A percentile compares a stretch with the other conserved stretches of the same genome.
Evolutionary conservation across 2,797 vertebrate genomes (phyloP).

Genomic region (Syngnathus rostellatus): DNA sequence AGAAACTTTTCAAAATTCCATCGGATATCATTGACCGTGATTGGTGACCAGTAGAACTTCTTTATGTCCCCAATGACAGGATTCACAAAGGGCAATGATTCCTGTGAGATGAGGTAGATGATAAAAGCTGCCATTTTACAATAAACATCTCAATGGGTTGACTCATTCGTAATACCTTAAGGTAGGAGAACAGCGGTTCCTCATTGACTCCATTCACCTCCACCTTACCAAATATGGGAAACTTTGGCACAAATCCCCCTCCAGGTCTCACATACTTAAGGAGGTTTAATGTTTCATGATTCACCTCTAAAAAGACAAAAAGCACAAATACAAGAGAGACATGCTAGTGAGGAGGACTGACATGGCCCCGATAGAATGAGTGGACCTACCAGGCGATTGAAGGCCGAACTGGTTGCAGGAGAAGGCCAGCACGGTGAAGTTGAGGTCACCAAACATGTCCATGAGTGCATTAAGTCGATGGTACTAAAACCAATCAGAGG

Average conservation of each 20-base stretch:
- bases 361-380: not conserved
- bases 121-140: not conserved
- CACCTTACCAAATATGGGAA: constrained; percentile 70
- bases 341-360: too few species aligned
- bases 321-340: not conserved
- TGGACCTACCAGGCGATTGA: constrained; percentile 69
- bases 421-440: constrained; percentile 72
- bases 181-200: constrained; percentile 66
- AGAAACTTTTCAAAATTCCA: constrained; percentile 81
- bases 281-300: constrained; percentile 68
- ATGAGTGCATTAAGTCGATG: constrained; percentile 76
- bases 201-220: constrained; percentile 74
- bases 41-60: constrained; percentile 73
- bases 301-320: constrained; percentile 55
- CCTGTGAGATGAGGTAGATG: constrained; percentile 42
- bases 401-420: constrained; percentile 77
- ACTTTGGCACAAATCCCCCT: constrained; percentile 66
- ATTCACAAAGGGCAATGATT: constrained; percentile 67
- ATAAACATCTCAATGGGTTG: not conserved
- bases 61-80: constrained; percentile 70
- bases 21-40: constrained; percentile 72
- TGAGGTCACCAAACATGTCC: constrained; percentile 64
- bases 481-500: constrained; percentile 51
- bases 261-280: constrained; percentile 73
- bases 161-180: constrained; percentile 59